Evolutionary conservation across 1,140 invertebrate genomes (phyloP), one percentile per base, ranked within the genome.

Genomic region (Psix sp.): DNA sequence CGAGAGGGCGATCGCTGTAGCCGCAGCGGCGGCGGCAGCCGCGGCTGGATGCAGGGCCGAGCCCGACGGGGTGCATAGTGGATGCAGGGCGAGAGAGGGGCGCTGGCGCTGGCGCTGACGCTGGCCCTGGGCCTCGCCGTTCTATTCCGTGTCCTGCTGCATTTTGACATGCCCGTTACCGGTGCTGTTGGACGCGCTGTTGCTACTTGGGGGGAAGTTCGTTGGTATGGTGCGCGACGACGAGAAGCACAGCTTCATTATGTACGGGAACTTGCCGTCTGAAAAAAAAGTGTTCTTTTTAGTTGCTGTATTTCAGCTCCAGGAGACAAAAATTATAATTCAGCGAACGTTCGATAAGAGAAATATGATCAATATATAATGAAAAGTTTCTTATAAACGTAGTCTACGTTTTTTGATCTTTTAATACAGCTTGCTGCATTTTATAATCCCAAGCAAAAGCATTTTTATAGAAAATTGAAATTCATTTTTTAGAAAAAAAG

Each of bases 181-280:
- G 76, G 84, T 82, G 82, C 83, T 87, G 76, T 80, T 82, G 33
- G 83, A 79, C 40, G 78, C 71, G 65, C 75, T 80, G 59, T 77
- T 74, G 51, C 79, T 82, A 76, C 79, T 83, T 1, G 85, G 79
- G 14, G 85, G 84, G 82, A 87, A 86, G 68, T 79, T 87, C 39
- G 83, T 80, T n/a, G 87, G 90, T 75, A 94, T 94, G 82, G 92
- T 93, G 81, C 94, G 92, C 45, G 94, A 93, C 60, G 94, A 95
- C 14, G 95, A 97, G 89, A 97, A 97, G 85, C 95, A 97, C 57
- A 98, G 89, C 89, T 98, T 98, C 93, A 98, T 95, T 77, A 97
- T 95, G 89, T 97, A 99, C 59, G 97, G 97, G 87, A 96, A 97
- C 88, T 98, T 98, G 57, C 95, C 95, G 85, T 93, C 96, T 97